Percentiles rank a stretch among this genome's conserved stretches.
phyloP scores from a whole-genome alignment of 2,888 invertebrate species.

The Tupiocoris notatus region DNA sequence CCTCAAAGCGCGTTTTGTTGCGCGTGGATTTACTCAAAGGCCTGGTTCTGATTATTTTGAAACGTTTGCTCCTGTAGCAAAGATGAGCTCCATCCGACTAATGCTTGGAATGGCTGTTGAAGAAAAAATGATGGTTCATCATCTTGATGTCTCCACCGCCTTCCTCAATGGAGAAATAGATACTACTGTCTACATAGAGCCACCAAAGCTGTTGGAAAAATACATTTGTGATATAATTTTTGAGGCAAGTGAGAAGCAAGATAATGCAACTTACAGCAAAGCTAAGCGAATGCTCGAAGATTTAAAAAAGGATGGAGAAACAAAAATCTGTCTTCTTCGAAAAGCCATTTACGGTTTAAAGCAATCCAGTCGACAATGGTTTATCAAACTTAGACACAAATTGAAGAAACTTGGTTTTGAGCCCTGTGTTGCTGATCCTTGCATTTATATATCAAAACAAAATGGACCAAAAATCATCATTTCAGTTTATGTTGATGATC shows the following conservation, averaged over 20 bases:
- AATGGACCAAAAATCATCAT: background rate
- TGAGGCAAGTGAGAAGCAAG: slow-evolving; percentile 6
- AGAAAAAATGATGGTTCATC: slow-evolving; percentile 20
- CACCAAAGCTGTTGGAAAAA: slow-evolving; percentile 28
- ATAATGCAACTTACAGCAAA: background rate
- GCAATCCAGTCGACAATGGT: slow-evolving; percentile 30
- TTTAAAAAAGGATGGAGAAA: background rate
- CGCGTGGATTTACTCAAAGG: slow-evolving; percentile 17
- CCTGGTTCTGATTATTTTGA: slow-evolving; percentile 17
- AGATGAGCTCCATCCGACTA: slow-evolving; percentile 26
- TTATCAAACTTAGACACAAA: slow-evolving; percentile 14
- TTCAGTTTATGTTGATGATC: slow-evolving; percentile 3
- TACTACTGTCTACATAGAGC: slow-evolving; percentile 32
- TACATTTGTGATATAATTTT: slow-evolving; percentile 23
- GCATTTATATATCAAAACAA: slow-evolving; percentile 10
- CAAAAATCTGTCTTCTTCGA: slow-evolving; percentile 32
- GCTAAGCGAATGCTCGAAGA: slow-evolving; percentile 28
- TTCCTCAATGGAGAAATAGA: slow-evolving; percentile 40
- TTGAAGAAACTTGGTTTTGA: slow-evolving; percentile 11
- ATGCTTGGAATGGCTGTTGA: slow-evolving; percentile 33
- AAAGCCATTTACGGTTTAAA: slow-evolving; percentile 40
- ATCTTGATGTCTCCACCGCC: slow-evolving; percentile 41
- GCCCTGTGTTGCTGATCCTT: slow-evolving; percentile 37
- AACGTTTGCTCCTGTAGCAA: slow-evolving; percentile 28
- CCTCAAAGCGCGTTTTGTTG: slow-evolving; percentile 14